Base-by-base conservation (phyloP, 2,113 vertebrate species). In the Alectura lathami region DNA sequence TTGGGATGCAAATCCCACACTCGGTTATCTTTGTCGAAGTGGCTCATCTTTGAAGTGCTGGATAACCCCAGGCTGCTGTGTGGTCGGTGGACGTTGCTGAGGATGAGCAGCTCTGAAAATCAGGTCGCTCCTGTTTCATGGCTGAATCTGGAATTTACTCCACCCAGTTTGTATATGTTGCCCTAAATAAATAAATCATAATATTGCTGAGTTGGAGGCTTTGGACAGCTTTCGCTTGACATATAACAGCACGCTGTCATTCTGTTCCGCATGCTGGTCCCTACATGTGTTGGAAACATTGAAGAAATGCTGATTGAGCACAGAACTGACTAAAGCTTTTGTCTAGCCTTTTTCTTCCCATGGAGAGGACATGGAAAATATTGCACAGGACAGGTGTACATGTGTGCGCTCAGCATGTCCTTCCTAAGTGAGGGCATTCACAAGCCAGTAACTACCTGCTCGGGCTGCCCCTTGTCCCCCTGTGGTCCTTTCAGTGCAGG, bases 201-300 rank as follows among this genome's bases (percentile, higher is more conserved):
- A 51, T 34, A 23, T 26, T 51, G 42, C 68, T 54, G 59, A 17
- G 22, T 13, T 56, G 56, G 7, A 45, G 48, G 32, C n/a, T 80
- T 69, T 43, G 64, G 45, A 16, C 48, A 56, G 40, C 21, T 75
- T 68, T 27, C 36, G 27, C 60, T 24, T 62, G 32, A n/a, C 3
- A 0, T 11, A 6, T 36, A 14, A 3, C 24, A 16, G 1, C 4
- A 2, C 9, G 17, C 2, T 1, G 6, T 73, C 7, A 3, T 36
- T 30, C 14, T 40, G 5, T 40, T 78, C 81, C 66, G 42, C 30
- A 75, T 16, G 22, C 20, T 86, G 68, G 45, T 77, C 54, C 34
- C 36, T 69, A 0, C 4, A 1, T 0, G 3, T 12, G 0, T 27
- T 67, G 24, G 64, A 51, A 60, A 54, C 17, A 5, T 2, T 6